A percentile compares a stretch with the other conserved stretches of the same genome.
phyloP scores from a whole-genome alignment of 2,797 vertebrate genomes.

The Anas bernieri region DNA sequence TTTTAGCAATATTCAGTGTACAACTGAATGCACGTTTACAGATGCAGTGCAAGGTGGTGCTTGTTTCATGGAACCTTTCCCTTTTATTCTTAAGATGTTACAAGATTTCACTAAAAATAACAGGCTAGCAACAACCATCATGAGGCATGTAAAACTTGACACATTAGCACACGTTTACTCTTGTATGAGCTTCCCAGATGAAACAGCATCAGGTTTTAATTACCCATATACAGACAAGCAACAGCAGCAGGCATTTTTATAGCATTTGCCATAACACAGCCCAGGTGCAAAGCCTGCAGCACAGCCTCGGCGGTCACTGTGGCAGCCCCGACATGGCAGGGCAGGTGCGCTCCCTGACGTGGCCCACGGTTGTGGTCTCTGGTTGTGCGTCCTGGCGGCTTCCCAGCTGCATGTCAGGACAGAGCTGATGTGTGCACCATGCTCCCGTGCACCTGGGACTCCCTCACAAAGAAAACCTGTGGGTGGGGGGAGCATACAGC shows the following conservation, averaged over 20 bases:
- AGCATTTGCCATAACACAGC: rapidly evolving
- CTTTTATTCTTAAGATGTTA: not conserved
- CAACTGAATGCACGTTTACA: not conserved
- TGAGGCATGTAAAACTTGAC: not conserved
- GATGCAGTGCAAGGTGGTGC: not conserved
- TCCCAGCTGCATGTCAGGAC: not conserved
- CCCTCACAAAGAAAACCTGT: not conserved
- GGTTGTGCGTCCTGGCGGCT: not conserved
- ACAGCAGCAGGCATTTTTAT: not conserved
- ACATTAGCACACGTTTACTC: not conserved
- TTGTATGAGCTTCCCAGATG: not conserved
- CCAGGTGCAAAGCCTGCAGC: not conserved
- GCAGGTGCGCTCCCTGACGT: rapidly evolving
- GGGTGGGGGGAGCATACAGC: rapidly evolving
- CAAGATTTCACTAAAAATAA: not conserved
- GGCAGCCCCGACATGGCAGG: not conserved
- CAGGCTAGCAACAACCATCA: not conserved
- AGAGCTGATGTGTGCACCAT: not conserved
- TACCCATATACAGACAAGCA: not conserved
- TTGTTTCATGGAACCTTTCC: not conserved
- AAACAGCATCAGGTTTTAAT: not conserved
- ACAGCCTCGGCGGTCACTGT: not conserved
- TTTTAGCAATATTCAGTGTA: not conserved
- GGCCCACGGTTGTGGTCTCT: not conserved
- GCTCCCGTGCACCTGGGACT: not conserved